Conservation (phyloP, 2,888 invertebrate genomes). For the Notodromas monacha region DNA sequence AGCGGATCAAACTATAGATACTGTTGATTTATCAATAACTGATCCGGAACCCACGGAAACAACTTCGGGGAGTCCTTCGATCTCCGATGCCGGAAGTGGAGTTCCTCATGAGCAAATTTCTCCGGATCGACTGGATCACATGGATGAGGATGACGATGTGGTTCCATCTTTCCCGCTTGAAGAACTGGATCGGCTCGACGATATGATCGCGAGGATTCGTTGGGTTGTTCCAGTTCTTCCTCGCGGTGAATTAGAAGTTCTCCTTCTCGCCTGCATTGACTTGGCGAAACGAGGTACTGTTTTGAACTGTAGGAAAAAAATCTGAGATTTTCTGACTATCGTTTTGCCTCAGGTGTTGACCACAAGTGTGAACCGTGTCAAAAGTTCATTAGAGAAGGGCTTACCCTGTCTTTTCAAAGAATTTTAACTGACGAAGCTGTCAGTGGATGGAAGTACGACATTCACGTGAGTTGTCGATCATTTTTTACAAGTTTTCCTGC, state of each 20-base stretch:
- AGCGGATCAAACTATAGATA: no score
- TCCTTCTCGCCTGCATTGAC: conserved; percentile 58
- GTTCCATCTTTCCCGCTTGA: conserved; percentile 48
- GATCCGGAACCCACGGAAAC: no score
- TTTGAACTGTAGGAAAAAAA: neutral
- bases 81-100: no score
- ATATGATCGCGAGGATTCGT: conserved; percentile 74
- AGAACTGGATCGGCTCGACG: conserved; percentile 58
- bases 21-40: no score
- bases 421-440: conserved; percentile 91
- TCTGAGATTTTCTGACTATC: conserved; percentile 5
- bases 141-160: conserved; percentile 9
- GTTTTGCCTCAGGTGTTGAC: conserved; percentile 32
- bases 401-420: conserved; percentile 76
- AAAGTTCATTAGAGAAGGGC: conserved; percentile 69
- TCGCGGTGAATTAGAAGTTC: conserved; percentile 70
- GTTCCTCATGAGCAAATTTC: no score
- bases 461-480: conserved; percentile 27
- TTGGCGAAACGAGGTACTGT: conserved; percentile 40
- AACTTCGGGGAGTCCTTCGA: no score
- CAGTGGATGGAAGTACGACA: conserved; percentile 85
- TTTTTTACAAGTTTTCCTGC: neutral
- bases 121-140: no score
- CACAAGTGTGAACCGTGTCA: conserved; percentile 61
- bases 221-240: conserved; percentile 94